Base-by-base conservation (phyloP, 1,140 invertebrate species). In the Apis dorsata region DNA sequence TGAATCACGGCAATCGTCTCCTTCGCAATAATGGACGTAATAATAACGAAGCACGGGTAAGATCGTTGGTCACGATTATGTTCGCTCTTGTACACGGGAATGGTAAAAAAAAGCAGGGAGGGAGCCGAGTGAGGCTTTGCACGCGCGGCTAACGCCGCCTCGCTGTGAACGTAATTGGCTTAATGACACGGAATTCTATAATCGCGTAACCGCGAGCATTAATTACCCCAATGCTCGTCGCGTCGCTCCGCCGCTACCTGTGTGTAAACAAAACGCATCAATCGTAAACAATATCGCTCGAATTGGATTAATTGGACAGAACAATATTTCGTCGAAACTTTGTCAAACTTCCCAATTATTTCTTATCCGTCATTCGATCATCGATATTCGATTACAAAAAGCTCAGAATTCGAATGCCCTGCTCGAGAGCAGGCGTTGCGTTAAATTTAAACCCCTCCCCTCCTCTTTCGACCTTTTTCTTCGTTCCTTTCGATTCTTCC, bases 1-100 rank as follows among this genome's bases (percentile, higher is more conserved):
- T 89, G 90, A 88, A 88, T 88, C 86, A 88, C 82, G 78, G 80
- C 77, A 77, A 85, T 69, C 74, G 70, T 78, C 72, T 87, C 85
- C 82, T 88, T 88, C 85, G 86, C 86, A 87, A 87, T 86, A 87
- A 59, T 72, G 74, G 73, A 75, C 78, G 85, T 79, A 77, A 88
- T 79, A 77, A 88, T 87, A 81, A 88, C 81, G 79, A 82, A 81
- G 81, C 81, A 84, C 71, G 60, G 83, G 7, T 57, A 75, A 34
- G 85, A 88, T 88, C 82, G 86, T 87, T 88, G 65, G 71, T 87
- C 83, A 57, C 86, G 85, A 88, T 88, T 88, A 70, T 62, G 17
- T 21, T 63, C 28, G 75, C 79, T 81, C 79, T 59, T 66, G 34
- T 34, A 28, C 51, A 11, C 28, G 51, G 78, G 65, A 21, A 80